phyloP scores from a whole-genome alignment of 1,140 invertebrate genomes.

The Triops cancriformis region DNA sequence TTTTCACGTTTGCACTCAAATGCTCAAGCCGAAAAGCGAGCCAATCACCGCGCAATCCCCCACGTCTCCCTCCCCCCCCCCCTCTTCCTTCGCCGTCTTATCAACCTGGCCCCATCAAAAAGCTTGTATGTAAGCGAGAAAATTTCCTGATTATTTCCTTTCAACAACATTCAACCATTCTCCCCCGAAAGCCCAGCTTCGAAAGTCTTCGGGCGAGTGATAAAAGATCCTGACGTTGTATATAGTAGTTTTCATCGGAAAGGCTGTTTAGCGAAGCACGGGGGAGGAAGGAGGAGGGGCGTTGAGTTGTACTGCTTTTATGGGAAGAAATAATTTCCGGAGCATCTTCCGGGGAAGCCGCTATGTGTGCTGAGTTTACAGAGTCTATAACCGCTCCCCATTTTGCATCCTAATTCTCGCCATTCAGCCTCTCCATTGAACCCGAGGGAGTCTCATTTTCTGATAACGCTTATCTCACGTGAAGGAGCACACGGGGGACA shows the following conservation, averaged over 20 bases:
- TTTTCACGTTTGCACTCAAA: too few species aligned
- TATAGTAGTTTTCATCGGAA: too few species aligned
- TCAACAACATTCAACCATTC: neutral
- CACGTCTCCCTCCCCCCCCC: neutral
- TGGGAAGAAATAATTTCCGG: conserved; percentile 9
- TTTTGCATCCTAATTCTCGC: conserved; percentile 13
- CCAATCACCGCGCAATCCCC: neutral
- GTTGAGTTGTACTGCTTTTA: neutral
- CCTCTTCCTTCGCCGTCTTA: too few species aligned
- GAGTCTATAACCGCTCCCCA: conserved; percentile 2
- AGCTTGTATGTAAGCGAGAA: conserved; percentile 9
- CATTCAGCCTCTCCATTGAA: conserved; percentile 13
- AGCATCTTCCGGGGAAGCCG: conserved; percentile 1
- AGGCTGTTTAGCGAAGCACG: too few species aligned
- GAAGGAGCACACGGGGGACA: conserved; percentile 11
- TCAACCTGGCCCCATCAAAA: neutral
- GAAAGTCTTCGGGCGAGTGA: neutral
- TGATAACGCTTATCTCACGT: conserved; percentile 13
- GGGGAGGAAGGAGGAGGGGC: too few species aligned
- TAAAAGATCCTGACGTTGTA: neutral
- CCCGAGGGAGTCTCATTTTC: conserved; percentile 9
- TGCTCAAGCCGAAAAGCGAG: neutral
- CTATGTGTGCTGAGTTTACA: neutral
- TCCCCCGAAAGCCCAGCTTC: neutral
- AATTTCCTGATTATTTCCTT: conserved; percentile 14